Percentiles rank a stretch among this genome's conserved stretches.
These are phyloP conservation scores for Oscheius sp. DNA, from an alignment of 2,888 invertebrate species.

Conservation along the genomic window DNA sequence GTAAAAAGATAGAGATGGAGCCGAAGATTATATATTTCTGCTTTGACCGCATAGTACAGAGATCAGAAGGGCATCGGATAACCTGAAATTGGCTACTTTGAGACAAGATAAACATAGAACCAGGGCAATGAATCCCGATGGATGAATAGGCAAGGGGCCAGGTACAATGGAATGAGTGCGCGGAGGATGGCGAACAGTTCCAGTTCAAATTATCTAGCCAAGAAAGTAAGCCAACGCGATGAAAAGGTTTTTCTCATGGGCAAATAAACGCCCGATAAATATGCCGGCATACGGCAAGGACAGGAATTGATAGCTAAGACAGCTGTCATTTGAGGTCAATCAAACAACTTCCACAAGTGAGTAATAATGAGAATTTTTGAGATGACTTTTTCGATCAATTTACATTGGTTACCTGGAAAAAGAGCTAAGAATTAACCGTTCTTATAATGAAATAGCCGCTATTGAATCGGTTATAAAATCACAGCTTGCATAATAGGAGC, in stretches of 20 bases:
- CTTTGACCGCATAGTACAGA: not conserved
- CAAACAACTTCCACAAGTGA: too few relatives aligned
- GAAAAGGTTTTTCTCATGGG: not conserved
- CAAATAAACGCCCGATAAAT: not conserved
- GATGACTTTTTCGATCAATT: too few relatives aligned
- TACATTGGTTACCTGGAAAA: too few relatives aligned
- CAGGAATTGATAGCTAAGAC: not conserved
- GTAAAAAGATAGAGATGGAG: not conserved
- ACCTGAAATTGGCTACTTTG: not conserved
- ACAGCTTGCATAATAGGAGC: too few relatives aligned
- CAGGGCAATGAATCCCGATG: not conserved
- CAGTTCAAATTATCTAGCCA: conserved; percentile 2
- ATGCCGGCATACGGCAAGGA: too few relatives aligned
- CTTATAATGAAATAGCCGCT: too few relatives aligned
- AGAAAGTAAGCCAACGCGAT: not conserved
- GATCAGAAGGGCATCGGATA: not conserved
- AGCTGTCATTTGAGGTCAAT: not conserved
- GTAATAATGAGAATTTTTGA: too few relatives aligned
- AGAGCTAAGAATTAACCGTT: too few relatives aligned
- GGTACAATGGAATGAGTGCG: not conserved
- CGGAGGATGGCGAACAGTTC: not conserved
- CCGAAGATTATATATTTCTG: conserved; percentile 15
- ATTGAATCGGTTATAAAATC: too few relatives aligned
- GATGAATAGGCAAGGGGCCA: not conserved
- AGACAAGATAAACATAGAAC: not conserved